Percentiles rank a stretch among this genome's conserved stretches.
Conservation (phyloP, 2,113 vertebrate species). For the Probosciger aterrimus region DNA sequence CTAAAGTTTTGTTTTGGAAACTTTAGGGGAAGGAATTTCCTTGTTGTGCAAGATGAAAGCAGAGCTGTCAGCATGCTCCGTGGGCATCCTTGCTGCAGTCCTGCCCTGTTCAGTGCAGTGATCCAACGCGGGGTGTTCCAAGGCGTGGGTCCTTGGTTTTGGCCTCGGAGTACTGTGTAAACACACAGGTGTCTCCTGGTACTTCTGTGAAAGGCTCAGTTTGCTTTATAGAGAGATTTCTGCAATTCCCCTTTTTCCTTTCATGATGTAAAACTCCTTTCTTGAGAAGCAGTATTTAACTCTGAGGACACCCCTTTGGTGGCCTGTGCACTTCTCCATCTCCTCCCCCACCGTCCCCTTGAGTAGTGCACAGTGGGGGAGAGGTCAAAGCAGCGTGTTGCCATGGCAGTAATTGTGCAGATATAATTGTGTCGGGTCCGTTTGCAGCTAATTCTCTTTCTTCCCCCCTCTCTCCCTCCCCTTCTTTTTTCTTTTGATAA, state of each 20-base stretch:
- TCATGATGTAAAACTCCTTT: not conserved
- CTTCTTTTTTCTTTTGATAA: conserved; percentile 23
- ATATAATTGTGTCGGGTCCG: conserved; percentile 30
- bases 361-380: not conserved
- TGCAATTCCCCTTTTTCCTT: not conserved
- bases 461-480: not conserved
- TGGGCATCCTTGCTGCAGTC: not conserved
- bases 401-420: conserved; percentile 56
- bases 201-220: accelerated
- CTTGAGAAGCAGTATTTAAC: not conserved
- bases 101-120: not conserved
- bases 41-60: not conserved
- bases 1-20: conserved; percentile 7
- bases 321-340: not conserved
- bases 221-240: not conserved
- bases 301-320: not conserved
- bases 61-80: not conserved
- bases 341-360: not conserved
- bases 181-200: not conserved
- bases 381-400: not conserved
- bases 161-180: not conserved
- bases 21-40: not conserved
- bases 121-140: accelerated
- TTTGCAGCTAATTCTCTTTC: conserved; percentile 35
- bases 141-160: not conserved